phyloP scores from a whole-genome alignment of 1,140 invertebrate species.

The Planococcus citri region DNA sequence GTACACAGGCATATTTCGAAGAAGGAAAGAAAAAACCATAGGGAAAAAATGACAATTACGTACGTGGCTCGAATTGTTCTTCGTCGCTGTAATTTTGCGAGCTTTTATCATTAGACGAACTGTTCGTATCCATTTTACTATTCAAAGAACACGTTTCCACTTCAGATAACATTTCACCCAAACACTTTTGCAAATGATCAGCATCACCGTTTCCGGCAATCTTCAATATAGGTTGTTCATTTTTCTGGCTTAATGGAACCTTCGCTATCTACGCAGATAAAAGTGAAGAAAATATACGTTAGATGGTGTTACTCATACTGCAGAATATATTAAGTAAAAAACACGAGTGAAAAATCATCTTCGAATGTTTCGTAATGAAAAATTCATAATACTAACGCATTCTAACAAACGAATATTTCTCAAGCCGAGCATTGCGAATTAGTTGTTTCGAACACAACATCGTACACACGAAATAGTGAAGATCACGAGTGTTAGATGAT shows the following conservation, averaged over 20 bases:
- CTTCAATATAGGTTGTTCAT: slow-evolving; percentile 47
- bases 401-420: too few species aligned
- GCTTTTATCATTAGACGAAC: neutral
- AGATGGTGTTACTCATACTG: neutral
- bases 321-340: neutral
- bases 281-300: neutral
- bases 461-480: too few species aligned
- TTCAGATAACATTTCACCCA: slow-evolving; percentile 54
- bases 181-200: slow-evolving; percentile 55
- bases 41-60: too few species aligned
- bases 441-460: too few species aligned
- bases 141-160: slow-evolving; percentile 23
- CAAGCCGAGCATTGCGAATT: too few species aligned
- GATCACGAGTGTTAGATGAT: too few species aligned
- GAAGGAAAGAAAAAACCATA: neutral
- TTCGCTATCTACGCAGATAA: neutral
- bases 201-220: slow-evolving; percentile 58
- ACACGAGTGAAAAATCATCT: too few species aligned
- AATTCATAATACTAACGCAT: too few species aligned
- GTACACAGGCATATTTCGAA: too few species aligned
- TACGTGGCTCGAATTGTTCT: slow-evolving; percentile 5
- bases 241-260: neutral
- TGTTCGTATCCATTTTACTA: slow-evolving; percentile 9
- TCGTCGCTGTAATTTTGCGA: slow-evolving; percentile 8
- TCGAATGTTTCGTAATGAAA: too few species aligned